Base-by-base conservation (phyloP, 2,113 vertebrate species). In the Tapirus terrestris region DNA sequence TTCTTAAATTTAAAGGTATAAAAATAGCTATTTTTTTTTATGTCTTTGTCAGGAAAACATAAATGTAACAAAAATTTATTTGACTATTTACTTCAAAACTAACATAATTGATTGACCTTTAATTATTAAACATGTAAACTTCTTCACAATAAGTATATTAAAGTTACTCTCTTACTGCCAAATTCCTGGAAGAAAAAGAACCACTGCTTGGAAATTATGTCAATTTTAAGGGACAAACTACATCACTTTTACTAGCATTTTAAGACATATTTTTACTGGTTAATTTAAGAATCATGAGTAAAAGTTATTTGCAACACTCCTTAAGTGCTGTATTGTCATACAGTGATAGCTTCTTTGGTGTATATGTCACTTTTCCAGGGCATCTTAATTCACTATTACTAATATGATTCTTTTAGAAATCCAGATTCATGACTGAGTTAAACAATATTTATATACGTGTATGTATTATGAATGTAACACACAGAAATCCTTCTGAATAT, bases 81-180 rank as follows among this genome's bases (percentile, higher is more conserved):
- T 93, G 21, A 93, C 20, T 63, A 21, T 43, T 91, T 93, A 68
- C 5, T 82, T 89, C 7, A 89, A 96, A 96, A 73, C 9, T 58
- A 88, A 45, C 25, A n/a, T 45, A 96, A 60, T 16, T 63, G 17
- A n/a, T 63, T 85, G 39, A 61, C 0, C 16, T 25, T 80, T 67
- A 89, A 29, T 0, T 94, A 95, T 81, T 67, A 90, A 31, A 43
- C 6, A 61, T 16, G 53, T 77, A 67, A 94, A 53, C 0, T 73
- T 65, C 6, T 77, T 95, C 31, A 67, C 1, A 56, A 61, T 17
- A 6, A 31, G 23, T 65, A 56, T 48, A 12, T 21, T 43, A n/a
- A n/a, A 56, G 51, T 11, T 70, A 48, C 12, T 85, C 17, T 81
- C 17, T 81, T 82, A 75, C 17, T 88, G 6, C 5, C 36, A 81